A percentile compares a stretch with the other conserved stretches of the same genome.
Conservation (phyloP, 2,113 vertebrate genomes). For the Dinomys branickii region DNA sequence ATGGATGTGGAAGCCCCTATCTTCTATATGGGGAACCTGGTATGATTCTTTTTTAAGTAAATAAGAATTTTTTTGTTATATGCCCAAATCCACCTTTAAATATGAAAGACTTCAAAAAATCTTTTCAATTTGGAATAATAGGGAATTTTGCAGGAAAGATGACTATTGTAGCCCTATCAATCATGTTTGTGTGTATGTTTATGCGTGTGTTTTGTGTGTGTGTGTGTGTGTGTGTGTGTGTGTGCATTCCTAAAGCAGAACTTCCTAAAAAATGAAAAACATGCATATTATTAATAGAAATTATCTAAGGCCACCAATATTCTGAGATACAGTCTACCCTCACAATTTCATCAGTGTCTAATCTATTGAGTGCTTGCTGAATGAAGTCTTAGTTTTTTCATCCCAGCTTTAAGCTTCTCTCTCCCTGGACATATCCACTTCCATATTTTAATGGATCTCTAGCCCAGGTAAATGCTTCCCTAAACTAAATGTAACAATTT, state of each 20-base stretch:
- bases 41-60: slow-evolving; percentile 44
- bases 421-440: not conserved
- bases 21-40: slow-evolving; percentile 43
- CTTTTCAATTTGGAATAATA: slow-evolving; percentile 21
- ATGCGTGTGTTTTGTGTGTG: not conserved
- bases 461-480: not conserved
- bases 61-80: slow-evolving; percentile 55
- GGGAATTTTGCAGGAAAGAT: slow-evolving; percentile 25
- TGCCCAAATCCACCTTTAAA: slow-evolving; percentile 54
- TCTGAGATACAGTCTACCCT: not conserved
- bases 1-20: slow-evolving; percentile 50
- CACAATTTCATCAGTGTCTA: not conserved
- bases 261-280: slow-evolving; percentile 29
- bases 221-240: not conserved
- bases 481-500: not conserved
- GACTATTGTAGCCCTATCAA: not conserved
- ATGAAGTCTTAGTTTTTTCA: not conserved
- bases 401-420: not conserved
- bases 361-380: not conserved
- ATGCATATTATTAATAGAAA: not conserved
- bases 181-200: not conserved
- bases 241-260: not conserved
- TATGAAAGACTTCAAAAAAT: slow-evolving; percentile 33
- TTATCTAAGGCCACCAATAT: not conserved
- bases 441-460: not conserved